phyloP scores from a whole-genome alignment of 2,797 vertebrate species.

The Coranthus polyacanthus region DNA sequence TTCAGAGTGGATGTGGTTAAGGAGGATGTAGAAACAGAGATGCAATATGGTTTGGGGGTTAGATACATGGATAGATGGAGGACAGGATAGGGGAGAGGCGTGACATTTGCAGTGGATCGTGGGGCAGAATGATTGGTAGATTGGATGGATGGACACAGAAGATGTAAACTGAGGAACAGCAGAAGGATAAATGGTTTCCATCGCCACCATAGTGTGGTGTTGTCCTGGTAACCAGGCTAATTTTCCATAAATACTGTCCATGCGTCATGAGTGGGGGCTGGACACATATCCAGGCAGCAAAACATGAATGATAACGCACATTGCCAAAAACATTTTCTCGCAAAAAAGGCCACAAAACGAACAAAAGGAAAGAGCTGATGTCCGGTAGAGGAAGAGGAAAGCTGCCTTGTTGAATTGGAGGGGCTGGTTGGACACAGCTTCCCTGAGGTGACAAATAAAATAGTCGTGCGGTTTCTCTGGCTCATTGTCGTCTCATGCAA shows the following conservation, averaged over 20 bases:
- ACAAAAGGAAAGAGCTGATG: slow-evolving; percentile 6
- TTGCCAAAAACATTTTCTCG: slow-evolving; percentile 1
- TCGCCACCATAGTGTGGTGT: slow-evolving; percentile 8
- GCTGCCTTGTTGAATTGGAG: slow-evolving; percentile 41
- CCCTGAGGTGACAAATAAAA: slow-evolving; percentile 63
- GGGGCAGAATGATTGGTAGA: background rate
- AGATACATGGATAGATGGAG: slow-evolving; percentile 25
- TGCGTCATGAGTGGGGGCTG: slow-evolving; percentile 16
- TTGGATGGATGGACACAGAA: slow-evolving; percentile 6
- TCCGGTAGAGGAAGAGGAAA: slow-evolving; percentile 28
- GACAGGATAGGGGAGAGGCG: slow-evolving; percentile 8
- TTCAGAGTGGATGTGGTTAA: slow-evolving; percentile 16
- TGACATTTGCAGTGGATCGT: slow-evolving; percentile 25
- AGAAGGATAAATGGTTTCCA: slow-evolving; percentile 20
- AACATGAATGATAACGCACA: slow-evolving; percentile 28
- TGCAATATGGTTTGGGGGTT: slow-evolving; percentile 2
- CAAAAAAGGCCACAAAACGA: slow-evolving; percentile 29
- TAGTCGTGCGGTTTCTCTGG: slow-evolving; percentile 44
- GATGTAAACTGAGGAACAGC: slow-evolving; percentile 5
- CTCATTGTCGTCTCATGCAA: slow-evolving; percentile 22
- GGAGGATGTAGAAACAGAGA: slow-evolving; percentile 15
- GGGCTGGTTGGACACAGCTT: slow-evolving; percentile 22
- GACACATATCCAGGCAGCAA: slow-evolving; percentile 4
- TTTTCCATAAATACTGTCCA: slow-evolving; percentile 8
- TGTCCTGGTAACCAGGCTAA: slow-evolving; percentile 33